These are phyloP conservation scores for Leptoclinus maculatus DNA, from an alignment of 2,797 vertebrate genomes.

Conservation along the genomic window DNA sequence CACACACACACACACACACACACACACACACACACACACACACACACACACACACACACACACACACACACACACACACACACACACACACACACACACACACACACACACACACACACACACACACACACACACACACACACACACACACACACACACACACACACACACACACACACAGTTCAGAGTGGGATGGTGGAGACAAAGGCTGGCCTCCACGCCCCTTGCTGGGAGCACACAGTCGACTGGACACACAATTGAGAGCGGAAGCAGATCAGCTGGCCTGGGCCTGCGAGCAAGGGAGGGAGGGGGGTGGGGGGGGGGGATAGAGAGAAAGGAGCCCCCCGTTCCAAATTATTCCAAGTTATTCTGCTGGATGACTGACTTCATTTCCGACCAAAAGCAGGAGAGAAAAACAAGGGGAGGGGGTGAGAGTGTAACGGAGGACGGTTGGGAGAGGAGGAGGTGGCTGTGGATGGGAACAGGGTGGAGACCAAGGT, in stretches of 20 bases:
- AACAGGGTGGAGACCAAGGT: constrained; percentile 65
- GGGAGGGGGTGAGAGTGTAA: constrained; percentile 59
- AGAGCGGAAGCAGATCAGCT: constrained; percentile 85
- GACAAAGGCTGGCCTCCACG: constrained; percentile 78
- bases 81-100: constrained; percentile 32
- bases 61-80: constrained; percentile 41
- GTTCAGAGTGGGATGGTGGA: constrained; percentile 65
- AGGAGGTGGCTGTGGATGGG: constrained; percentile 40
- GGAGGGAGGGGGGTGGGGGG: constrained; percentile 22
- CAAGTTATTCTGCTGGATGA: constrained; percentile 87
- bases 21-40: too few species aligned
- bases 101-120: constrained; percentile 45
- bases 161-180: constrained; percentile 45
- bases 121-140: constrained; percentile 41
- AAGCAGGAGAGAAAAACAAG: constrained; percentile 70
- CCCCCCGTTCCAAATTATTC: constrained; percentile 82
- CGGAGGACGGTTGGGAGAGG: constrained; percentile 36
- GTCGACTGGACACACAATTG: constrained; percentile 84
- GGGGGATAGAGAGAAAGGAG: constrained; percentile 64
- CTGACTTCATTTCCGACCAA: constrained; percentile 86
- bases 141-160: constrained; percentile 32
- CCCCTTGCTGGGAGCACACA: constrained; percentile 81
- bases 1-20: constrained; percentile 41
- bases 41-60: too few species aligned
- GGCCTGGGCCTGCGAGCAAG: constrained; percentile 70